Conservation (phyloP, 2,888 invertebrate species). For the Serrognathus titanus region DNA sequence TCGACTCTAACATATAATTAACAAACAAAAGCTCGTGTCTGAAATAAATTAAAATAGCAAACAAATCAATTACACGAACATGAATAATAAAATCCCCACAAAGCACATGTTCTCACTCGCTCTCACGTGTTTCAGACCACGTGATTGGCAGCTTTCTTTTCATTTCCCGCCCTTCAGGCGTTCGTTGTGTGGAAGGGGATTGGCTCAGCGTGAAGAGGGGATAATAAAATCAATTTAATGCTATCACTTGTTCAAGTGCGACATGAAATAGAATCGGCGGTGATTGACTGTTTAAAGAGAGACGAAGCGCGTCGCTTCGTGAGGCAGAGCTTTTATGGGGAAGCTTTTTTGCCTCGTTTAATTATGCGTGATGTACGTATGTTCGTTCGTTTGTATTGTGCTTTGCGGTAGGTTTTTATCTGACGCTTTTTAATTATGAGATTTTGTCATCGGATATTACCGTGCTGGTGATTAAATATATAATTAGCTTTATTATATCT, state of each 20-base stretch:
- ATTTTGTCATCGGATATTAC: too few species aligned
- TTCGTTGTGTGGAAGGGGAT: constrained; percentile 42
- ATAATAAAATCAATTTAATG: constrained; percentile 53
- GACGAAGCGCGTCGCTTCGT: too few species aligned
- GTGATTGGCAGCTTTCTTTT: constrained; percentile 46
- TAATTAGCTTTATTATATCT: too few species aligned
- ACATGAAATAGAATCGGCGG: constrained; percentile 13
- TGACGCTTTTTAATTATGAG: too few species aligned
- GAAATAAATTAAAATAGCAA: constrained; percentile 39
- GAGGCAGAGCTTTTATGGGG: too few species aligned
- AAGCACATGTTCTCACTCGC: constrained; percentile 1
- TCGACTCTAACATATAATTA: constrained; percentile 13
- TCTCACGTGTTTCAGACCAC: constrained; percentile 14
- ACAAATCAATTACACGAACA: constrained; percentile 44
- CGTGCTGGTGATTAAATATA: too few species aligned
- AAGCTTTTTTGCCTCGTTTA: constrained; percentile 16
- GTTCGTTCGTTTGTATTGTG: constrained; percentile 5
- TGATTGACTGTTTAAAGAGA: constrained; percentile 9
- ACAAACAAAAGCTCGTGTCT: constrained; percentile 25
- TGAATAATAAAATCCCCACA: constrained; percentile 31
- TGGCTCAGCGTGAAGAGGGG: constrained; percentile 41
- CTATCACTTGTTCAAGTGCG: constrained; percentile 36
- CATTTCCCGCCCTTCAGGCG: constrained; percentile 43
- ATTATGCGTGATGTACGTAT: constrained; percentile 19
- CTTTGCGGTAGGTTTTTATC: too few species aligned